Conservation (phyloP, 2,888 invertebrate genomes). For the Coelogynopora nodosa region DNA sequence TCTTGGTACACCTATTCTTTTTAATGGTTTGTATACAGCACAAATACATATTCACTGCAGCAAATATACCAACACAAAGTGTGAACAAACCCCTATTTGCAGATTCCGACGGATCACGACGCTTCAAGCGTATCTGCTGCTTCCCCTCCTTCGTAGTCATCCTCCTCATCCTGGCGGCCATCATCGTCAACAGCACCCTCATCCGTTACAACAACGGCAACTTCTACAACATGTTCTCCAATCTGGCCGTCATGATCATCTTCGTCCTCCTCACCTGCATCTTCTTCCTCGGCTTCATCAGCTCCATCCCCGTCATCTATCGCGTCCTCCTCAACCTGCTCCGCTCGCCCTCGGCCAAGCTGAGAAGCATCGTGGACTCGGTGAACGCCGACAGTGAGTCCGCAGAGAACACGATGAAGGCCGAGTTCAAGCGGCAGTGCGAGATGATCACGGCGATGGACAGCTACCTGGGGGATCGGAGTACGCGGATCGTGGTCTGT, state of each 20-base stretch:
- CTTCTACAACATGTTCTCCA: neutral
- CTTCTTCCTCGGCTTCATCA: neutral
- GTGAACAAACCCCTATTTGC: too few species aligned
- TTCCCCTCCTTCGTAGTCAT: neutral
- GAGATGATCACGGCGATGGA: slow-evolving; percentile 14
- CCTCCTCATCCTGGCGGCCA: neutral
- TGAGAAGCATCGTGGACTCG: neutral
- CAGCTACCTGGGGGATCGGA: neutral
- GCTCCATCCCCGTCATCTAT: neutral
- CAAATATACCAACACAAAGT: too few species aligned
- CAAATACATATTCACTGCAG: too few species aligned
- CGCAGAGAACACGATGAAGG: neutral
- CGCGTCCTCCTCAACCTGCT: neutral
- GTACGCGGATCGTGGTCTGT: neutral
- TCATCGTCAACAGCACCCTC: neutral
- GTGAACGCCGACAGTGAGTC: neutral
- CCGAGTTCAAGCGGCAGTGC: neutral
- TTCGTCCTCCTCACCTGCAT: neutral
- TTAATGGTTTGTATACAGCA: too few species aligned
- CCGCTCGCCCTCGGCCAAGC: neutral
- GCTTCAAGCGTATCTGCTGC: neutral
- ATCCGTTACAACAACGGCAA: neutral
- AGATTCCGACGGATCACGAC: neutral
- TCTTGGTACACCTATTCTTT: too few species aligned
- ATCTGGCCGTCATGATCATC: neutral